Evolutionary conservation across 2,113 vertebrate genomes (phyloP), one percentile per base, ranked within the genome.

Genomic region (Myotis davidii): DNA sequence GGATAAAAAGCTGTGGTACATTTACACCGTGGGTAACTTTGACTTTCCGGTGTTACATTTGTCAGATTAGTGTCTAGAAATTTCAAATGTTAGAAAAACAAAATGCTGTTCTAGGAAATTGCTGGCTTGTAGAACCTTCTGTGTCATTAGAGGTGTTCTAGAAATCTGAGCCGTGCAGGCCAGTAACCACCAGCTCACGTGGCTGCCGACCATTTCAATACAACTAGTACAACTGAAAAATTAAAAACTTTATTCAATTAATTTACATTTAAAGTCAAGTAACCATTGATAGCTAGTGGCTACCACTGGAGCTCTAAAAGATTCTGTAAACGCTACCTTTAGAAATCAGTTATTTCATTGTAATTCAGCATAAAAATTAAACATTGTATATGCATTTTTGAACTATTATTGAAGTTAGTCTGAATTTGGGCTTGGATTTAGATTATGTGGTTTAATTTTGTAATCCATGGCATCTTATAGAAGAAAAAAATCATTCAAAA

Each of bases 131-230:
- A 59, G 52, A 85, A 59, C 12, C 9, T 65, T 34, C 13, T 73
- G 17, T 42, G 12, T 32, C 9, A 1, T 12, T 32, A 29, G 5
- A 45, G 37, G 16, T 16, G 7, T 39, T 52, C 5, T 56, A 1
- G 29, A 32, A 32, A n/a, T 65, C 61, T 42, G 0, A 14, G 16
- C 11, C 16, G 0, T 8, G 2, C 21, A 34, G 0, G 3, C 2
- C 0, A 70, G 17, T 25, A 14, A 59, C 21, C 9, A 18, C 18
- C 18, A 39, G 37, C 4, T 54, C 6, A 1, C 1, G 21, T 32
- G 6, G 2, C 37, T 65, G 0, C 18, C 14, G 27, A 77, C 25
- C 17, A 20, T 27, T 64, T 59, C 50, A 45, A 29, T 90, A 1
- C 78, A 37, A 64, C 9, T 82, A 52, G 13, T 48, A 21, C 14